Evolutionary conservation across 2,888 invertebrate species (phyloP), one percentile per base, ranked within the genome.

Genomic region (Autographa pulchrina): DNA sequence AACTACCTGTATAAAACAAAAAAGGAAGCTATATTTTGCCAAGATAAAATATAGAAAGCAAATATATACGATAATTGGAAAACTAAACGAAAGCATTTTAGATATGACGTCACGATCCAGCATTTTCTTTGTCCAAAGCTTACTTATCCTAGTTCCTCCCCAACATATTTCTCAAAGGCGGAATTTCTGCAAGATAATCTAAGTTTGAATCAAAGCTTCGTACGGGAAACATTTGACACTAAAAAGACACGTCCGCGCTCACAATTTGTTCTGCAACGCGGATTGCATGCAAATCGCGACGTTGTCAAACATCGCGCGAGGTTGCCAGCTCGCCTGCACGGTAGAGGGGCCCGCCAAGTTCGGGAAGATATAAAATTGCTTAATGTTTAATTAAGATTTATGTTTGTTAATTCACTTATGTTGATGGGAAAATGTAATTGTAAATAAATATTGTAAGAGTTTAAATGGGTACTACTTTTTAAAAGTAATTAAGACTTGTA

Each of bases 291-390:
- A 77, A 70, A 77, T 80, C 5, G 67, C 60, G 62, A 54, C 69
- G 73, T 62, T 73, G 81, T 77, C 80, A 76, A 72, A 78, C 77
- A 72, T 76, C 77, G 65, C 38, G 35, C 64, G 66, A 54, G 72
- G 80, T 68, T 78, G 68, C 77, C 58, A 72, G 62, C 20, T 41
- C 43, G 62, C 35, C 56, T 71, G 71, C 70, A 65, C 16, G 13
- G 35, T 25, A 48, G 43, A 68, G 76, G 16, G 14, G 18, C 20
- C 35, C 60, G 66, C 25, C 66, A 67, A 58, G 52, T 65, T 31
- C 58, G 25, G 64, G 20, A 18, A 25, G 25, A 48, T n/a, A 48
- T 48, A 48, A 48, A 48, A 48, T 48, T 48, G 48, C 48, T 48
- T n/a, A 48, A 48, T 48, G 48, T 48, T 48, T 48, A n/a, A 48